Evolutionary conservation across 2,888 invertebrate genomes (phyloP).

Genomic region (Panzeria rudis): DNA sequence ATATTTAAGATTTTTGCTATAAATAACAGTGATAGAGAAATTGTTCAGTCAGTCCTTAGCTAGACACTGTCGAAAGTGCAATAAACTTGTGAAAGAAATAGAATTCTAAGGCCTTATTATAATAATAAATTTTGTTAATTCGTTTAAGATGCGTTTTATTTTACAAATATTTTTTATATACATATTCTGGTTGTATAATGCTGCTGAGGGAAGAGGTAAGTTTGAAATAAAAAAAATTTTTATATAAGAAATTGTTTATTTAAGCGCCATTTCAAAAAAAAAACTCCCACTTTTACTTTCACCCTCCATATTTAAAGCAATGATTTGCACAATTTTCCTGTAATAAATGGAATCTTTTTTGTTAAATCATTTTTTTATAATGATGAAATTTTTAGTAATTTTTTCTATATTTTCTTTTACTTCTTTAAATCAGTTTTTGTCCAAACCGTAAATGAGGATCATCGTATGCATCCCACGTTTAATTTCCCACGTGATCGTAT

Average conservation of each 20-base stretch:
- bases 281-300: too few species aligned
- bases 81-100: neutral
- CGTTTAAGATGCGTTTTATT: slow-evolving; percentile 36
- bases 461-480: slow-evolving; percentile 81
- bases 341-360: neutral
- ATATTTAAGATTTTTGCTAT: slow-evolving; percentile 20
- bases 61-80: neutral
- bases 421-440: slow-evolving; percentile 29
- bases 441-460: slow-evolving; percentile 71
- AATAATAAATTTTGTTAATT: neutral
- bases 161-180: slow-evolving; percentile 18
- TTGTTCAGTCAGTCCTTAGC: slow-evolving; percentile 23
- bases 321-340: too few species aligned
- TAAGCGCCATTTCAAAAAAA: too few species aligned
- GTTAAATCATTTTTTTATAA: slow-evolving; percentile 1
- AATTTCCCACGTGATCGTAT: slow-evolving; percentile 74
- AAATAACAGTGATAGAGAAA: slow-evolving; percentile 56
- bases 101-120: neutral
- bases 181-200: neutral
- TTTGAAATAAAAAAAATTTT: too few species aligned
- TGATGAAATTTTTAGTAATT: neutral
- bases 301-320: too few species aligned
- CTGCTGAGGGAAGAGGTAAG: slow-evolving; percentile 43
- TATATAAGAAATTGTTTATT: neutral
- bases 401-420: slow-evolving; percentile 9